A percentile compares a stretch with the other conserved stretches of the same genome.
Evolutionary conservation across 2,888 invertebrate genomes (phyloP).

Genomic region (Trachelus stipa): DNA sequence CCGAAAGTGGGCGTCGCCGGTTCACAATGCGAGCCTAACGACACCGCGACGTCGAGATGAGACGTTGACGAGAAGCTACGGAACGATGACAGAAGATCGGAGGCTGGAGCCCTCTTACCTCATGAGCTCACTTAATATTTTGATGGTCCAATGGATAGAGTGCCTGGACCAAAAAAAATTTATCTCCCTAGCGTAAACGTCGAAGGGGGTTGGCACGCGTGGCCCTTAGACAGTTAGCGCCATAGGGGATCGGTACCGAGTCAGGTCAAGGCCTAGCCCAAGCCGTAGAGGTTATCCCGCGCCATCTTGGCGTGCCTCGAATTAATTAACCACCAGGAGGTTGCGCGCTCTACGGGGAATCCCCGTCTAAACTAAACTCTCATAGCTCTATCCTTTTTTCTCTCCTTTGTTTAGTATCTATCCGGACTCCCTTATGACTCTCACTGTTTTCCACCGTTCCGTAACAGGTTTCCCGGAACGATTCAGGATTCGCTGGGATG

Average conservation of each 20-base stretch:
- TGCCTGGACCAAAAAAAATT: too few relatives aligned
- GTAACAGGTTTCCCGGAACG: neutral
- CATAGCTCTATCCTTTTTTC: neutral
- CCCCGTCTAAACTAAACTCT: neutral
- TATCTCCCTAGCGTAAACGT: neutral
- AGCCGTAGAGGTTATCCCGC: conserved; percentile 18
- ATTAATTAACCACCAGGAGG: conserved; percentile 36
- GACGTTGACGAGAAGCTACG: neutral
- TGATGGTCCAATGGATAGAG: neutral
- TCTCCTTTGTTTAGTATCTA: neutral
- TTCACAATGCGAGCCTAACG: conserved; percentile 5
- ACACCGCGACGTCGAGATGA: neutral
- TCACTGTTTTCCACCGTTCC: neutral
- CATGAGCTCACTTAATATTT: neutral
- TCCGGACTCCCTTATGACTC: neutral
- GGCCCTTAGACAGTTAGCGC: neutral
- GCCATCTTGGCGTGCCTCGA: conserved; percentile 30
- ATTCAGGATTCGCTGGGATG: neutral
- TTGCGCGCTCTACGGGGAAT: neutral
- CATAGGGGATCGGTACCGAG: neutral
- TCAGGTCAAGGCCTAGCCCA: neutral
- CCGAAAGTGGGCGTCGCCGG: conserved; percentile 55
- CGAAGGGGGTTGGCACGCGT: neutral
- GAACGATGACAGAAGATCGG: neutral
- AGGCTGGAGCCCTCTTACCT: neutral